phyloP scores from a whole-genome alignment of 2,888 invertebrate genomes.

The Capitulum mitella region DNA sequence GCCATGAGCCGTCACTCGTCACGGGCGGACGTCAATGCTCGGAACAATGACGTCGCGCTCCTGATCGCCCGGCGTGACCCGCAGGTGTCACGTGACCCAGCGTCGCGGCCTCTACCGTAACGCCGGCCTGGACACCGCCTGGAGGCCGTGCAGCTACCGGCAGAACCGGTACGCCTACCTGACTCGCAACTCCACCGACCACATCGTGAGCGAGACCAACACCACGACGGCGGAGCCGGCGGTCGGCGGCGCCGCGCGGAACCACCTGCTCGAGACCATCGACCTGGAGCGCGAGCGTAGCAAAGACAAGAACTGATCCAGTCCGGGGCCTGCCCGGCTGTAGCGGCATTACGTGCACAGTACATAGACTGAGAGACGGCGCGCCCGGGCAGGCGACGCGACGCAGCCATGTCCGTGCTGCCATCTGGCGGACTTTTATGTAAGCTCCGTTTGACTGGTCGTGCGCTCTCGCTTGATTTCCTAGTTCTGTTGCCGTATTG shows the following conservation, averaged over 20 bases:
- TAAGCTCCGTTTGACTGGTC: neutral
- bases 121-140: slow-evolving; percentile 8
- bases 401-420: neutral
- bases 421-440: neutral
- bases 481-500: neutral
- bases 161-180: slow-evolving; percentile 1
- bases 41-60: no score
- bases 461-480: neutral
- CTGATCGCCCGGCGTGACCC: no score
- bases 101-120: neutral
- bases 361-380: no score
- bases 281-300: neutral
- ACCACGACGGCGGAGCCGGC: neutral
- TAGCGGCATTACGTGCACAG: neutral
- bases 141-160: slow-evolving; percentile 3
- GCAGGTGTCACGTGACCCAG: slow-evolving; percentile 20
- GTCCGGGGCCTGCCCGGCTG: neutral
- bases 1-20: no score
- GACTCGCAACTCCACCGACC: neutral
- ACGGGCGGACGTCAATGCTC: no score
- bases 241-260: neutral
- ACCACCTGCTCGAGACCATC: slow-evolving; percentile 3
- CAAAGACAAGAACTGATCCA: neutral
- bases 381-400: no score
- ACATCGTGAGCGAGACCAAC: neutral